Evolutionary conservation across 1,140 invertebrate species (phyloP), one percentile per base, ranked within the genome.

Genomic region (Halotydeus destructor): DNA sequence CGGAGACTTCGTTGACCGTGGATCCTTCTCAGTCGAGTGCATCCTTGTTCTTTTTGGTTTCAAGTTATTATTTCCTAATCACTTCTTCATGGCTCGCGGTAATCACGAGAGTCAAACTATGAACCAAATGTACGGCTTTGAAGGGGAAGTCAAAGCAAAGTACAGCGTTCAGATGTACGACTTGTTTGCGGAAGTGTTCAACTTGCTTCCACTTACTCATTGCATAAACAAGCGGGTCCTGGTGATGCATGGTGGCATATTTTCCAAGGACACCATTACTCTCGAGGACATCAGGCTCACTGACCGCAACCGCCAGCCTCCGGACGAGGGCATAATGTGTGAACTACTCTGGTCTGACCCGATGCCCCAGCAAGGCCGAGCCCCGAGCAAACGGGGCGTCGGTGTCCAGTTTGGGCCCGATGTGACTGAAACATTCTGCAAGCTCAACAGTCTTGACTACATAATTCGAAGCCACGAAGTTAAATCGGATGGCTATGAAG

Each of bases 351-450:
- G 93, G 93, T 94, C 86, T 1, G 94, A 99, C 67, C 94, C 94
- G 0, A 89, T 96, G 58, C 74, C 76, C 6, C 73, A 76, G 58
- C 53, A 57, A 34, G 94, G 93, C 0, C 64, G 83, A 27, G 72
- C 82, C 1, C 78, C 84, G 0, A 94, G 86, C 48, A 97, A 96
- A 63, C 71, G 94, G 45, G 94, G 94, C 2, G 86, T 98, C 4
- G 93, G 91, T 18, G 78, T 89, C 51, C 91, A 98, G 61, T 99
- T 99, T 66, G 94, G 94, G 5, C 93, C 94, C 0, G 89, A 99
- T 61, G 77, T 99, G 1, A 98, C 93, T 0, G 63, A 76, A 46
- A 67, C 68, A 26, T 99, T 98, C 62, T 68, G 89, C 19, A 60
- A 74, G 43, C 56, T 66, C 11, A 97, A 97, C 62, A 74, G 76